Evolutionary conservation across 1,140 invertebrate genomes (phyloP), one percentile per base, ranked within the genome.

Genomic region (Sesamia nonagrioides): DNA sequence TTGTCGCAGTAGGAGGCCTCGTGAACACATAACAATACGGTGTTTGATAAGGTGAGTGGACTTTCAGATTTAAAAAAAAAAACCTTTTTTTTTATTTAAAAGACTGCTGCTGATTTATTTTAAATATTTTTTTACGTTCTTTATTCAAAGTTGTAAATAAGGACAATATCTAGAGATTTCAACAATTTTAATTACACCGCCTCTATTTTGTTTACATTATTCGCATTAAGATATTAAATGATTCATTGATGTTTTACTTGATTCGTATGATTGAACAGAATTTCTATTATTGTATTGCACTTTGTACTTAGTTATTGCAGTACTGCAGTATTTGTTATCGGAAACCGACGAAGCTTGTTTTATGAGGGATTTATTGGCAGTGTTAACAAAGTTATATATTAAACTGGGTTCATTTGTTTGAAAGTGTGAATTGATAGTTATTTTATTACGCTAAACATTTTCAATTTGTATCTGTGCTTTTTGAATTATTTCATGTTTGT

Each of bases 1-100:
- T 37, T 56, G 72, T 56, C 80, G 37, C 54, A 15, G 69, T 75
- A 45, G 80, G 79, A 77, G 79, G 69, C 45, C 72, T 17, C 66
- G 52, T 40, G 68, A 15, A 75, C 50, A 58, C 17, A 11, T 13
- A 5, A 13, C 66, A 35, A 71, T 21, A 15, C 8, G 21, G 21
- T 52, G n/a, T 11, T 35, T 6, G 13, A 66, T 74, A 21, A 79
- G 78, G 78, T 79, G 52, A 79, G 61, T 77, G 40, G 27, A 7
- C 6, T 21, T 68, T 15, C 18, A 3, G n/a, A 4, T 1, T 15
- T 45, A 27, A 27, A 27, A 27, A 27, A 27, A 27, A 27, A 27
- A 27, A 27, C 1, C 3, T 27, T 27, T 27, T 27, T 27, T 27
- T 27, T 1, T 74, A 27, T 27, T 3, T 3, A 27, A 27, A 27